These are phyloP conservation scores for Saccostrea glomerata DNA, from an alignment of 1,140 invertebrate genomes.

Conservation along the genomic window DNA sequence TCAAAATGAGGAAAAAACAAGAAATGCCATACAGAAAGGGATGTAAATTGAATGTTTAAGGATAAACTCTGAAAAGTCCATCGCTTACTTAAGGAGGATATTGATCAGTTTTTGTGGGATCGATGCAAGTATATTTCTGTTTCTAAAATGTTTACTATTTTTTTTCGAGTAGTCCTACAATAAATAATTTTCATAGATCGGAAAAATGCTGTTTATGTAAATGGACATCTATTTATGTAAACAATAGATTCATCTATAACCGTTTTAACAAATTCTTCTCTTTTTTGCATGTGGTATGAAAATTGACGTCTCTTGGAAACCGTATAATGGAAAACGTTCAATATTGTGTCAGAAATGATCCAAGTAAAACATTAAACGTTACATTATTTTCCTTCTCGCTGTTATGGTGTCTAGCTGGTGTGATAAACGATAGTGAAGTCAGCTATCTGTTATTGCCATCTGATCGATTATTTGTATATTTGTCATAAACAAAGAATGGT, in stretches of 20 bases:
- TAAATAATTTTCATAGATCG: too few species aligned
- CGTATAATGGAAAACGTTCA: constrained; percentile 12
- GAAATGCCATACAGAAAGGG: too few species aligned
- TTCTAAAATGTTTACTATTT: too few species aligned
- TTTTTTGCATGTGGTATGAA: not conserved
- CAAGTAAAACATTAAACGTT: constrained; percentile 19
- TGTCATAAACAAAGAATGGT: constrained; percentile 26
- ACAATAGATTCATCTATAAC: not conserved
- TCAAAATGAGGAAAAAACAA: too few species aligned
- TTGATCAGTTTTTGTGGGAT: too few species aligned
- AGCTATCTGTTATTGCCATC: constrained; percentile 22
- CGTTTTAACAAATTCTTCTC: not conserved
- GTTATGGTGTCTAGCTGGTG: constrained; percentile 18
- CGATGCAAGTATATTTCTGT: too few species aligned
- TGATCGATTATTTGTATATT: constrained; percentile 32
- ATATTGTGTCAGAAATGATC: constrained; percentile 11
- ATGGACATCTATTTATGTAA: not conserved
- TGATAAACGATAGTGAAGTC: constrained; percentile 27
- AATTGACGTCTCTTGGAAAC: constrained; percentile 7
- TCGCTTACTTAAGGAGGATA: too few species aligned
- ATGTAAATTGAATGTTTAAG: too few species aligned
- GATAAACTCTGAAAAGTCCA: too few species aligned
- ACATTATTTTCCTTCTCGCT: constrained; percentile 20
- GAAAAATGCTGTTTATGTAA: too few species aligned
- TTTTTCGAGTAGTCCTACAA: too few species aligned